A percentile compares a stretch with the other conserved stretches of the same genome.
phyloP scores from a whole-genome alignment of 2,888 invertebrate species.

The Trachelus tabidus region DNA sequence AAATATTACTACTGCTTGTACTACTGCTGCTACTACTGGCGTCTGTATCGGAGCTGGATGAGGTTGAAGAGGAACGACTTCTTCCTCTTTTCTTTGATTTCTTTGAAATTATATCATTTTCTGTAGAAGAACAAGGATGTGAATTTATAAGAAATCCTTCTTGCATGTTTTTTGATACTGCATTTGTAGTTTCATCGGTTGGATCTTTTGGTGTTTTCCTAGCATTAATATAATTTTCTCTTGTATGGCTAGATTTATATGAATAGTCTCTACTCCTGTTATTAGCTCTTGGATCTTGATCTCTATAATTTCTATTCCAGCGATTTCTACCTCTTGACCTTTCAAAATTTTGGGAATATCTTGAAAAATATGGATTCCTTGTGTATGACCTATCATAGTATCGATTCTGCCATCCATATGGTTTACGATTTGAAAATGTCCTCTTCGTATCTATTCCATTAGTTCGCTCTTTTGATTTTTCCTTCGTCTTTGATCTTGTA shows the following conservation, averaged over 20 bases:
- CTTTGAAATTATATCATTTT: background rate
- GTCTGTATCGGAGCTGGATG: constrained; percentile 42
- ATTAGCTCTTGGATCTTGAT: background rate
- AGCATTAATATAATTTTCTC: background rate
- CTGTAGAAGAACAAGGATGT: background rate
- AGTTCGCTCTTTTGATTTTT: constrained; percentile 24
- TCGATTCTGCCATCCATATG: background rate
- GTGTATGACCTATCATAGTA: background rate
- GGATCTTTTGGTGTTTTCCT: background rate
- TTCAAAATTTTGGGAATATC: background rate
- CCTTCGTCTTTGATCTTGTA: constrained; percentile 32
- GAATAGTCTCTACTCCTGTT: background rate
- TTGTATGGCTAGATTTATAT: background rate
- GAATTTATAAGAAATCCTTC: background rate
- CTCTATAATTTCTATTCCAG: background rate
- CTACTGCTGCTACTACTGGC: constrained; percentile 59
- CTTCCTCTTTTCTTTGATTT: constrained; percentile 14
- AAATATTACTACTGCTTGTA: constrained; percentile 51
- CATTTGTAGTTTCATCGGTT: background rate
- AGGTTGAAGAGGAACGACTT: constrained; percentile 47
- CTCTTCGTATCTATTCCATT: constrained; percentile 25
- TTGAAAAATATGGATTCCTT: background rate
- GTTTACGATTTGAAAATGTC: background rate
- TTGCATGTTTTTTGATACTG: background rate
- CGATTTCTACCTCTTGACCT: background rate